Conservation (phyloP, 2,888 invertebrate species). For the Heliconius sara region DNA sequence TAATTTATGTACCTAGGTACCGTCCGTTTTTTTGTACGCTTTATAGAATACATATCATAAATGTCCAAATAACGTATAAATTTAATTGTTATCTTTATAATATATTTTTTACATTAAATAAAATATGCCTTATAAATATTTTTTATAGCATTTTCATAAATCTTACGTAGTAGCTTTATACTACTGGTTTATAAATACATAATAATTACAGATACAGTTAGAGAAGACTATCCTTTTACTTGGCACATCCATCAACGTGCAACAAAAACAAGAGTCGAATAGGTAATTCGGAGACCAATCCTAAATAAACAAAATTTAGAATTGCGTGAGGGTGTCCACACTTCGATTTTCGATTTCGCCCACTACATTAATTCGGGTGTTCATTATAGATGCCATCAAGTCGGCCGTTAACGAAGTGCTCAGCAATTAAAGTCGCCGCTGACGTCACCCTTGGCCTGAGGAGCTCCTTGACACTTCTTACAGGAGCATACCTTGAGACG, state of each 20-base stretch:
- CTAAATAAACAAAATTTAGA: constrained; percentile 76
- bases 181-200: background rate
- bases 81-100: background rate
- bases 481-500: constrained; percentile 72
- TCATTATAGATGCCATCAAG: constrained; percentile 84
- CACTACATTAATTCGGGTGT: constrained; percentile 84
- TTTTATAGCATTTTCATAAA: background rate
- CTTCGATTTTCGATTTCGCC: constrained; percentile 81
- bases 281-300: constrained; percentile 68
- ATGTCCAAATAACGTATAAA: background rate
- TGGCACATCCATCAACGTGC: constrained; percentile 42
- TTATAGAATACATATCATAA: background rate
- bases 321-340: constrained; percentile 68
- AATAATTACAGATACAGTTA: background rate
- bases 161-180: background rate
- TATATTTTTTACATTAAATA: background rate
- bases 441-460: constrained; percentile 72
- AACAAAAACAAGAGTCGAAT: constrained; percentile 55
- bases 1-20: constrained; percentile 13
- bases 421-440: constrained; percentile 83
- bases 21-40: background rate
- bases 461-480: constrained; percentile 67
- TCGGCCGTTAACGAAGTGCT: constrained; percentile 83
- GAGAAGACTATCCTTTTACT: constrained; percentile 21
- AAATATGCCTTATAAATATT: background rate